phyloP scores from a whole-genome alignment of 2,888 invertebrate species.

The Phaedon cochleariae region DNA sequence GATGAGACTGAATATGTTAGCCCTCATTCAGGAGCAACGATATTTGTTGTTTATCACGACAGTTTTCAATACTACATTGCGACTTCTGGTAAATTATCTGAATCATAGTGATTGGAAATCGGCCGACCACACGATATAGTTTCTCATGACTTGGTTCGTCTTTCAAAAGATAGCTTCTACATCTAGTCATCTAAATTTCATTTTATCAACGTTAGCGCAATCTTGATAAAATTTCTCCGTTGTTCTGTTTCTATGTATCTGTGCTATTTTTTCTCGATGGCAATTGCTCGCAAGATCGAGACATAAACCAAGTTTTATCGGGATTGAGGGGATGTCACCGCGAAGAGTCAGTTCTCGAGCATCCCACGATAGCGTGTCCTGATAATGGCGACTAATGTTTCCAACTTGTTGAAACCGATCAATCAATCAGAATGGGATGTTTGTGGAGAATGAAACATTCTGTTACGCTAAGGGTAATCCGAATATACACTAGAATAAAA shows the following conservation, averaged over 20 bases:
- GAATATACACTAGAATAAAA: no score
- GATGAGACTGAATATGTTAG: no score
- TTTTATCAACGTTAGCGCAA: constrained; percentile 40
- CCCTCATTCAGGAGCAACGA: no score
- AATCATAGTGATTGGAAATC: no score
- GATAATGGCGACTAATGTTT: constrained; percentile 54
- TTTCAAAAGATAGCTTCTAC: neutral
- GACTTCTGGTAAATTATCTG: no score
- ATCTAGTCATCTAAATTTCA: constrained; percentile 45
- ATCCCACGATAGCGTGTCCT: constrained; percentile 51
- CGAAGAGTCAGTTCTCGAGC: constrained; percentile 28
- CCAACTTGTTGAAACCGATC: constrained; percentile 51
- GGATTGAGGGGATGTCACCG: constrained; percentile 42
- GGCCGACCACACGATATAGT: no score
- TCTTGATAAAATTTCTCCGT: constrained; percentile 46
- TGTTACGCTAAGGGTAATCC: neutral
- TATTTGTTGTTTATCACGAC: no score
- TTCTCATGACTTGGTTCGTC: neutral
- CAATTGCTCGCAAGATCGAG: constrained; percentile 40
- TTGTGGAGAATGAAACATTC: constrained; percentile 30
- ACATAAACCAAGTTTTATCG: constrained; percentile 40
- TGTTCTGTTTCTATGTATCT: constrained; percentile 41
- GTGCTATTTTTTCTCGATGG: constrained; percentile 47
- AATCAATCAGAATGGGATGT: constrained; percentile 50
- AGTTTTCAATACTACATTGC: no score